Percentiles rank a stretch among this genome's conserved stretches.
These are phyloP conservation scores for Aplysina aerophoba DNA, from an alignment of 37 sponge, comb jelly and placozoan species.

Conservation along the genomic window DNA sequence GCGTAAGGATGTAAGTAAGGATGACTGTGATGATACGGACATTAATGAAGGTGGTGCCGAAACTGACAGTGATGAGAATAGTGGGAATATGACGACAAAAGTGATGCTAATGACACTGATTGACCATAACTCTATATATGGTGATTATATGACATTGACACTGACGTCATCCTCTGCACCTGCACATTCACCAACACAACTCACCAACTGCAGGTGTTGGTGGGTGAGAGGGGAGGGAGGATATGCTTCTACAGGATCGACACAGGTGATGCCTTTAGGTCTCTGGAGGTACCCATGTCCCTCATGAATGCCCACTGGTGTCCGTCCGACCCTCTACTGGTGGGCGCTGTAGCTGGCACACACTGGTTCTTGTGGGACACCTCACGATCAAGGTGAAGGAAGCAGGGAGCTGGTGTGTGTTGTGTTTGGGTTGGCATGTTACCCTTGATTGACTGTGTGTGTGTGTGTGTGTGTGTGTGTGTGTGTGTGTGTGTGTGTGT, in stretches of 20 bases:
- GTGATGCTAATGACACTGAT: neutral
- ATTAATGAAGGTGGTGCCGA: too few species aligned
- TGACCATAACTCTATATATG: too few species aligned
- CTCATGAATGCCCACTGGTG: slow-evolving; percentile 61
- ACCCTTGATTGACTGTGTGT: too few species aligned
- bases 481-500: neutral
- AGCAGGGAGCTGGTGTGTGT: neutral
- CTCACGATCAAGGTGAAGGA: slow-evolving; percentile 51
- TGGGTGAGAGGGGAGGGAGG: slow-evolving; percentile 60
- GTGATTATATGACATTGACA: too few species aligned
- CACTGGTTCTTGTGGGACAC: slow-evolving; percentile 73
- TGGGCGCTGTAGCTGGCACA: slow-evolving; percentile 59
- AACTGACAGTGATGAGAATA: neutral
- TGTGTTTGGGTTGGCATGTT: neutral
- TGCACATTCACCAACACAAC: neutral
- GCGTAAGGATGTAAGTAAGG: too few species aligned
- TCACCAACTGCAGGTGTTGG: slow-evolving; percentile 47
- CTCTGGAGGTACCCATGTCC: slow-evolving; percentile 35
- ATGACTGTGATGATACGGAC: too few species aligned
- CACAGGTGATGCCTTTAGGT: slow-evolving; percentile 48
- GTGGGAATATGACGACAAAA: neutral
- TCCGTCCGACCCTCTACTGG: slow-evolving; percentile 53
- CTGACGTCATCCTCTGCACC: too few species aligned
- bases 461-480: slow-evolving; percentile 10
- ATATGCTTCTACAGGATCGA: slow-evolving; percentile 52